These are phyloP conservation scores for Cactoblastis cactorum DNA, from an alignment of 2,888 invertebrate genomes.

Conservation along the genomic window DNA sequence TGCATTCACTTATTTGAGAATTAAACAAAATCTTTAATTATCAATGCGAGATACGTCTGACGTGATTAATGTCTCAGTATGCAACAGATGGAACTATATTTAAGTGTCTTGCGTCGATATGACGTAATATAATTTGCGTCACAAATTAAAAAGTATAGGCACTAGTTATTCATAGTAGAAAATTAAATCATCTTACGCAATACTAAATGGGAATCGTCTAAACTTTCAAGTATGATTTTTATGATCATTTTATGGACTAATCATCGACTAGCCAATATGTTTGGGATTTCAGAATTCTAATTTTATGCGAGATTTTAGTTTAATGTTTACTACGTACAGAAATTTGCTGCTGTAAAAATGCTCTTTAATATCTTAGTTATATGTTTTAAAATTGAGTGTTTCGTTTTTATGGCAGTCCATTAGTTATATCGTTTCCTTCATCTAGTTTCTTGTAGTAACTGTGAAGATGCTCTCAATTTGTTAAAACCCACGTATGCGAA, in stretches of 20 bases:
- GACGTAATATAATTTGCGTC: conserved; percentile 13
- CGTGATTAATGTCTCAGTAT: background rate
- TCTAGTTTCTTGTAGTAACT: conserved; percentile 35
- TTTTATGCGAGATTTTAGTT: conserved; percentile 30
- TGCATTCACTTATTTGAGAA: background rate
- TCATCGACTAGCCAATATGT: conserved; percentile 7
- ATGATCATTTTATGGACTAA: conserved; percentile 7
- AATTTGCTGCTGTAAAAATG: conserved; percentile 44
- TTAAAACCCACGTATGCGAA: conserved; percentile 38
- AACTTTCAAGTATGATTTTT: conserved; percentile 3
- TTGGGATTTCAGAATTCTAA: conserved; percentile 1
- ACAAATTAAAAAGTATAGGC: conserved; percentile 10
- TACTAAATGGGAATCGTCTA: conserved; percentile 4
- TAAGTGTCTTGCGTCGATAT: conserved; percentile 5
- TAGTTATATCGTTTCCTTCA: conserved; percentile 36
- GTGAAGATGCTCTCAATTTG: conserved; percentile 40
- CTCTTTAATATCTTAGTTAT: conserved; percentile 32
- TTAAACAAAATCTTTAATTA: background rate
- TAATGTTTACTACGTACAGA: conserved; percentile 35
- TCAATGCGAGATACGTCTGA: background rate
- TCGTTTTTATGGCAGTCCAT: conserved; percentile 26
- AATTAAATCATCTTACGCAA: conserved; percentile 11
- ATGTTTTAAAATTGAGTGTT: background rate
- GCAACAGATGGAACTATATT: conserved; percentile 6
- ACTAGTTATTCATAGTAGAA: conserved; percentile 1